A percentile compares a stretch with the other conserved stretches of the same genome.
Conservation (phyloP, 2,113 vertebrate species). For the Gopherus flavomarginatus region DNA sequence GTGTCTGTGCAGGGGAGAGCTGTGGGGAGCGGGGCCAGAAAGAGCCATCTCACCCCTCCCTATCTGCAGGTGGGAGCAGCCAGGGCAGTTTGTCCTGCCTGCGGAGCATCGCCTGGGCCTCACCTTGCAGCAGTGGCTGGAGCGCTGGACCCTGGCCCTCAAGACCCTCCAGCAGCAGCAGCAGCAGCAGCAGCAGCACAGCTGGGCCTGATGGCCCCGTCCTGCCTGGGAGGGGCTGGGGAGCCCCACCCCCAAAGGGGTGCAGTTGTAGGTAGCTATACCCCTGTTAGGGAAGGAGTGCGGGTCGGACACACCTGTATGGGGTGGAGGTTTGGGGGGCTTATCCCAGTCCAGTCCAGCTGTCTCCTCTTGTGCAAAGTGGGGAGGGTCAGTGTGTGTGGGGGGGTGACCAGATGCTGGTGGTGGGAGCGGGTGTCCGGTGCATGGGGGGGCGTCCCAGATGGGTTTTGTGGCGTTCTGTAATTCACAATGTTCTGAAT, state of each 20-base stretch:
- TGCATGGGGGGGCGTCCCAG: too few species aligned
- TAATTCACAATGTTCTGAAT: not conserved
- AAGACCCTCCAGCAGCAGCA: constrained; percentile 46
- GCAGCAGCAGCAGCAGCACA: not conserved
- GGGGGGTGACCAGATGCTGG: too few species aligned
- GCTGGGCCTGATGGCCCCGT: not conserved
- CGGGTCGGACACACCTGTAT: fast-evolving
- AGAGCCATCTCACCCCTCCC: not conserved
- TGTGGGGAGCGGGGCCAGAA: too few species aligned
- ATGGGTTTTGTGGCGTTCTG: too few species aligned
- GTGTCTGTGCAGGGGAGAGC: not conserved
- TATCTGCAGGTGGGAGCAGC: constrained; percentile 84
- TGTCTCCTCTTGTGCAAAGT: too few species aligned
- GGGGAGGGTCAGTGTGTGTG: too few species aligned
- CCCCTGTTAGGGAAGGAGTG: not conserved
- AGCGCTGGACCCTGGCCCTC: constrained; percentile 80
- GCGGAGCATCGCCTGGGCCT: constrained; percentile 72
- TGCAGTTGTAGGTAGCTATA: too few species aligned
- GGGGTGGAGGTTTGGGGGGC: too few species aligned
- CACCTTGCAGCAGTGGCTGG: constrained; percentile 83
- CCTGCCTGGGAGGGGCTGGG: not conserved
- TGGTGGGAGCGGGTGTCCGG: too few species aligned
- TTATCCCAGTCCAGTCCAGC: not conserved
- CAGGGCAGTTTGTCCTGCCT: constrained; percentile 76
- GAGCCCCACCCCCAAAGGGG: too few species aligned